Conservation (phyloP, 2,113 vertebrate genomes). For the Xenus cinereus region DNA sequence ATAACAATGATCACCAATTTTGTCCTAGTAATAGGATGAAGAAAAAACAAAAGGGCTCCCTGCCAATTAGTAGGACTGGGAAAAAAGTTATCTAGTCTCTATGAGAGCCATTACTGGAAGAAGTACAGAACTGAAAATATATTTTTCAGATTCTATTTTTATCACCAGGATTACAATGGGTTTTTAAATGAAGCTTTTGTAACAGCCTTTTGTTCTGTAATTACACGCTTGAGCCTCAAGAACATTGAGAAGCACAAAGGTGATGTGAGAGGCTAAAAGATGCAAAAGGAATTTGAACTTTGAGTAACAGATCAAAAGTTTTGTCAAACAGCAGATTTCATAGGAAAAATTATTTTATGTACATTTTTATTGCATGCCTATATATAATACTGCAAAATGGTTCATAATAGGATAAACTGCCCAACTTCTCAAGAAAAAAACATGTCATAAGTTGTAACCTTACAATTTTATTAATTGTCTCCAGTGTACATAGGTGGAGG, state of each 20-base stretch:
- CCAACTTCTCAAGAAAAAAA: background rate
- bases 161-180: background rate
- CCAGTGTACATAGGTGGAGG: background rate
- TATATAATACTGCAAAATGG: background rate
- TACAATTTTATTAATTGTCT: background rate
- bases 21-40: background rate
- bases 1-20: background rate
- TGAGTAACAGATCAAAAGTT: background rate
- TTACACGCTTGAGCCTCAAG: background rate
- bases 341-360: background rate
- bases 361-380: background rate
- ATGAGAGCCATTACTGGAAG: background rate
- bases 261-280: background rate
- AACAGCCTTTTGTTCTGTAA: background rate
- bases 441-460: background rate
- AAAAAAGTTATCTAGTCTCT: background rate
- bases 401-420: background rate
- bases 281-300: background rate
- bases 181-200: background rate
- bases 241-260: background rate
- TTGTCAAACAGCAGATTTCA: background rate
- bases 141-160: background rate
- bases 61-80: background rate
- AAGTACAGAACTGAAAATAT: background rate
- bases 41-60: background rate